A percentile compares a stretch with the other conserved stretches of the same genome.
Conservation (phyloP, 2,113 vertebrate genomes). For the Phylloscopus whistleri region DNA sequence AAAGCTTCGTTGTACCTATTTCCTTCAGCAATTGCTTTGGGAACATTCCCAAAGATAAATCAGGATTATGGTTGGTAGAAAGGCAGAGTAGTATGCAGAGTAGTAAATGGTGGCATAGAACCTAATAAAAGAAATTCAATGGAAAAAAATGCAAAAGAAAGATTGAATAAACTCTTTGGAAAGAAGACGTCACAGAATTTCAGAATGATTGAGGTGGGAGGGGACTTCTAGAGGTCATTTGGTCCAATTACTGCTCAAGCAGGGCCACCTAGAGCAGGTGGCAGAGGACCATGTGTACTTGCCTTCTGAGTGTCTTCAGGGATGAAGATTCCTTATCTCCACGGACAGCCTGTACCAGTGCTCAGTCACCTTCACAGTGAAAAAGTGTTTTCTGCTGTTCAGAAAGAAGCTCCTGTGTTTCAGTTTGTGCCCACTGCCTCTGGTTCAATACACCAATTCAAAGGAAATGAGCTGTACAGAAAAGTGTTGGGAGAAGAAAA, state of each 20-base stretch:
- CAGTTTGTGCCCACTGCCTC: not conserved
- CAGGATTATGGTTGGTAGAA: not conserved
- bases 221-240: not conserved
- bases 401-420: not conserved
- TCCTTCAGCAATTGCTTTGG: not conserved
- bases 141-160: not conserved
- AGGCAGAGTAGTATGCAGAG: not conserved
- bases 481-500: not conserved
- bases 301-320: not conserved
- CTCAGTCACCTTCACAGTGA: not conserved
- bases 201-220: not conserved
- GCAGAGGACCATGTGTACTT: not conserved
- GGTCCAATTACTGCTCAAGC: not conserved
- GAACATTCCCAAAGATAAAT: not conserved
- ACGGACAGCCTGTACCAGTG: not conserved
- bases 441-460: not conserved
- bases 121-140: not conserved
- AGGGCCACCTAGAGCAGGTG: not conserved
- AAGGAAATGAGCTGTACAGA: not conserved
- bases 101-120: not conserved
- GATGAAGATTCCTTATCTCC: not conserved
- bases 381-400: not conserved
- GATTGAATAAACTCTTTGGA: not conserved
- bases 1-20: not conserved
- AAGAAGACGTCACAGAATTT: not conserved